Percentiles rank a stretch among this genome's conserved stretches.
phyloP scores from a whole-genome alignment of 1,140 invertebrate genomes.

The Aphis gossypii region DNA sequence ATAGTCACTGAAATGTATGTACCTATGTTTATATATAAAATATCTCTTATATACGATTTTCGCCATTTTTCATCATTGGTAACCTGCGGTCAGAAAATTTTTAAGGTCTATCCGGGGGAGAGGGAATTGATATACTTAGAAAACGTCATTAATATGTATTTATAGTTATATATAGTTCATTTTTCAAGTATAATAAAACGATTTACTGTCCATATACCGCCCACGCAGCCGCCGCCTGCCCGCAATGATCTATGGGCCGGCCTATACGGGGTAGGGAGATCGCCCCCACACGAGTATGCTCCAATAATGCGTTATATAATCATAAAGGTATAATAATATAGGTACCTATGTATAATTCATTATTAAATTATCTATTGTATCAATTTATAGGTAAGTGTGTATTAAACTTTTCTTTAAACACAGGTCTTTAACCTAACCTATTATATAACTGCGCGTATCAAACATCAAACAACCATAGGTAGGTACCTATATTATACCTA shows the following conservation, averaged over 20 bases:
- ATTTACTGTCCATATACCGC: not conserved
- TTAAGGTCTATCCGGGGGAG: no score
- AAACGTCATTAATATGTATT: not conserved
- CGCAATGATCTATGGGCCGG: not conserved
- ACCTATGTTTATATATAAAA: not conserved
- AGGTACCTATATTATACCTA: not conserved
- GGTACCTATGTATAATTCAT: not conserved
- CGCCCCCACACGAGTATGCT: not conserved
- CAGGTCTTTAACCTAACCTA: not conserved
- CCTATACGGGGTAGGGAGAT: not conserved
- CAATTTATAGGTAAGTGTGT: not conserved
- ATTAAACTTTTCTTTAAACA: not conserved
- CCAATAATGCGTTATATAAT: not conserved
- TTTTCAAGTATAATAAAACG: not conserved
- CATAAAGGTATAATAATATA: not conserved
- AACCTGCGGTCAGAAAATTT: no score
- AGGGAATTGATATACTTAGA: not conserved
- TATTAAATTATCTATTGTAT: not conserved
- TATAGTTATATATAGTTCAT: not conserved
- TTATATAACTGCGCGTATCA: no score
- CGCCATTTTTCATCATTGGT: not conserved
- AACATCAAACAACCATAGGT: not conserved
- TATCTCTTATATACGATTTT: not conserved
- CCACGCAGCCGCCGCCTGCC: not conserved
- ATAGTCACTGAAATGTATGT: not conserved